Evolutionary conservation across 2,888 invertebrate genomes (phyloP), one percentile per base, ranked within the genome.

Genomic region (Terebella lapidaria): DNA sequence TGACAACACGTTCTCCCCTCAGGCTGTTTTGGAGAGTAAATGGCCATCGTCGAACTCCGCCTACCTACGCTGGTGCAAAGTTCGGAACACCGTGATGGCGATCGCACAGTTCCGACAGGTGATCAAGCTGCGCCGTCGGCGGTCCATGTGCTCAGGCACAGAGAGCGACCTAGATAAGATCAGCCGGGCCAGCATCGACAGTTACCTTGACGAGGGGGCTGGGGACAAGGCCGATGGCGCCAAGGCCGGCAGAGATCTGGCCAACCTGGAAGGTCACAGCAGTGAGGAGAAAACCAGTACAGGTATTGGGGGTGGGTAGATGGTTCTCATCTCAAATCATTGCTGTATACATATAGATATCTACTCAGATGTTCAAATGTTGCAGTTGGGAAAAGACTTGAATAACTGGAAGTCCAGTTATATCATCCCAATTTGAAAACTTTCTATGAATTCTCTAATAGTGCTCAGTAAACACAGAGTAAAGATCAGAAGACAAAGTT

Each of bases 11-110:
- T 35, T 35, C 10, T n/a, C 5, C 24, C 24, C n/a, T 22, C 64
- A 81, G 80, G 80, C 88, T 59, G 95, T 99, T 46, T 84, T 97
- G 59, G 95, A 96, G 81, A 93, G 94, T 3, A 90, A 91, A 69
- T 96, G 95, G 96, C 94, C 94, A 0, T 87, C 89, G 46, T 89
- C 89, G 68, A 79, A 79, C 62, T 68, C 89, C 63, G 90, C 92
- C 68, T 89, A 91, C 74, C 81, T 94, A 22, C 84, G 93, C 72
- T 97, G 96, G 96, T 92, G 90, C 78, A 94, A 94, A 79, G 83
- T 97, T 24, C 87, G 94, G 59, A 91, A 94, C 76, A 93, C 94
- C 0, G 89, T 96, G 24, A 83, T 91, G 66, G 94, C 93, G 0
- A 91, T 93, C 0, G 92, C 93, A 2, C 85, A 92, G 72, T 94